Conservation (phyloP, 2,113 vertebrate species). For the Cryptotis parvus region DNA sequence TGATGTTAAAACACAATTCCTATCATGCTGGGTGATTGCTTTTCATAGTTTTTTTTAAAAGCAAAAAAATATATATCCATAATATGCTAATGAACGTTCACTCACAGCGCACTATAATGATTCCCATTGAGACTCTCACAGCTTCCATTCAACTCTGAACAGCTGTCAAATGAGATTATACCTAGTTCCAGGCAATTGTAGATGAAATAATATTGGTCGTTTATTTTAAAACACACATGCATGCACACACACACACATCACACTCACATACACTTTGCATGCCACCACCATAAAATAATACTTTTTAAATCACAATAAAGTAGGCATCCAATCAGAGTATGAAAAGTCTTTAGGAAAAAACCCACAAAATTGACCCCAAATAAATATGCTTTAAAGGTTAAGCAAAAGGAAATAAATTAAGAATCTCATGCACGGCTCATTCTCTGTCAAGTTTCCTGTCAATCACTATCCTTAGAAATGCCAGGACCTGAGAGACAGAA, state of each 20-base stretch:
- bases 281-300: neutral
- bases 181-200: neutral
- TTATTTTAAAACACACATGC: constrained; percentile 39
- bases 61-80: constrained; percentile 70
- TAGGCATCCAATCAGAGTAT: neutral
- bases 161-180: constrained; percentile 25
- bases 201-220: neutral
- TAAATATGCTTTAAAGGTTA: constrained; percentile 50
- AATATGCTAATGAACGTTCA: constrained; percentile 70
- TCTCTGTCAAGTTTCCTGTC: neutral
- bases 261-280: neutral
- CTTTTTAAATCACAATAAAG: constrained; percentile 35
- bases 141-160: neutral
- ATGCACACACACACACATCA: neutral
- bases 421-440: neutral
- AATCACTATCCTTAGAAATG: constrained; percentile 47
- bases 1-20: constrained; percentile 37
- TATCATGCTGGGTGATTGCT: constrained; percentile 53
- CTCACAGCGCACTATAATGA: neutral
- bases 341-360: neutral
- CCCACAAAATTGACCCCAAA: neutral
- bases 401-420: constrained; percentile 28
- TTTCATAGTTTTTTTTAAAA: constrained; percentile 45
- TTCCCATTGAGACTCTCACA: neutral
- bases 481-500: neutral